Percentiles rank a stretch among this genome's conserved stretches.
These are phyloP conservation scores for Neoscelio sp. DNA, from an alignment of 2,888 invertebrate genomes.

Conservation along the genomic window DNA sequence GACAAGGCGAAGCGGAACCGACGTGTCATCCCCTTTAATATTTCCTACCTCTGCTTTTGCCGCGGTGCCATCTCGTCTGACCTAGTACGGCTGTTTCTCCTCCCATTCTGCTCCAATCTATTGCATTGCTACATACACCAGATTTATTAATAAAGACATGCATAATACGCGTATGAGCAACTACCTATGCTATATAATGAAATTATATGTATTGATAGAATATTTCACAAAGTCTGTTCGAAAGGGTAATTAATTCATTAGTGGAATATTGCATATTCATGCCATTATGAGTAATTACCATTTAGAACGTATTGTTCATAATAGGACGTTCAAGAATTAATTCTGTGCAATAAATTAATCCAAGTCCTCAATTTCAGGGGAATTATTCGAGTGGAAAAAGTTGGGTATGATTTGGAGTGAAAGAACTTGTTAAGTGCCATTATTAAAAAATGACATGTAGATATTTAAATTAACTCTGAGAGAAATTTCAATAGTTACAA, in stretches of 20 bases:
- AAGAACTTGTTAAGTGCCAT: too few relatives aligned
- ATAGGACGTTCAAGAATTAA: background rate
- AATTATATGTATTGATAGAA: constrained; percentile 33
- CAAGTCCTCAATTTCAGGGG: background rate
- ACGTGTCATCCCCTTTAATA: constrained; percentile 71
- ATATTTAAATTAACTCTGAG: too few relatives aligned
- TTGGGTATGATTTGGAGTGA: too few relatives aligned
- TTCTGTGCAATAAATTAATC: constrained; percentile 4
- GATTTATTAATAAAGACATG: constrained; percentile 63
- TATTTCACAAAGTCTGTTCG: constrained; percentile 1
- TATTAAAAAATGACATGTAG: too few relatives aligned
- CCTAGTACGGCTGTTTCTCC: constrained; percentile 65
- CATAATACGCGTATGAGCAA: constrained; percentile 12
- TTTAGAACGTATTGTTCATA: background rate
- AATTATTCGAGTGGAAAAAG: too few relatives aligned
- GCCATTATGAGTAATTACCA: constrained; percentile 3
- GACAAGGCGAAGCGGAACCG: constrained; percentile 52
- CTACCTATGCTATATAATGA: constrained; percentile 12
- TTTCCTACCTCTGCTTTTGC: constrained; percentile 65
- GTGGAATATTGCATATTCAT: constrained; percentile 6
- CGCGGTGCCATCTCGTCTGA: constrained; percentile 68
- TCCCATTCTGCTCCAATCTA: constrained; percentile 30
- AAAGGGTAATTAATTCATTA: constrained; percentile 5
- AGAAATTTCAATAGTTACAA: too few relatives aligned
- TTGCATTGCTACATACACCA: constrained; percentile 31